phyloP scores from a whole-genome alignment of 2,113 vertebrate genomes.

The Pollimyrus isidori region DNA sequence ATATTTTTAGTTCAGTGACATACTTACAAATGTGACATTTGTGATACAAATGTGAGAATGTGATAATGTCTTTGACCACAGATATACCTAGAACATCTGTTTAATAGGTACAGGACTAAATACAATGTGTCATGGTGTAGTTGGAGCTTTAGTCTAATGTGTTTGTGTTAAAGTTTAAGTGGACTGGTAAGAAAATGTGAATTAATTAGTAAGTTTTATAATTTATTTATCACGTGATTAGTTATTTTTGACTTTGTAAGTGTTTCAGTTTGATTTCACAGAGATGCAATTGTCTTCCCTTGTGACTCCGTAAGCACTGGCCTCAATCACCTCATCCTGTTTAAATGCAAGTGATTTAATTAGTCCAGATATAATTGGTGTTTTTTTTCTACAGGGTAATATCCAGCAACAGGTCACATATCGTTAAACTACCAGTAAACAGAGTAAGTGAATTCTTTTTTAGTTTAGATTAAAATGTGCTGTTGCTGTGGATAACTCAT shows the following conservation, averaged over 20 bases:
- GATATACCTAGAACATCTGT: background rate
- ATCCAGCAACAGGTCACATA: conserved; percentile 87
- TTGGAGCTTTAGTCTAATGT: background rate
- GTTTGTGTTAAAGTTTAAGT: background rate
- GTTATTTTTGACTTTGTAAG: background rate
- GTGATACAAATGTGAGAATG: background rate
- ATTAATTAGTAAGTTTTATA: background rate
- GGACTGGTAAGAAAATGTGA: background rate
- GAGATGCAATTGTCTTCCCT: background rate
- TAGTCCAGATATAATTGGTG: background rate
- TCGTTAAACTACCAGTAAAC: conserved; percentile 80
- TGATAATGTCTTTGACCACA: background rate
- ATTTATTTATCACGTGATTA: background rate
- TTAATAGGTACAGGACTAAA: background rate
- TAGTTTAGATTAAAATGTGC: background rate
- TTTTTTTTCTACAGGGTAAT: conserved; percentile 69
- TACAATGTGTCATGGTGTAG: background rate
- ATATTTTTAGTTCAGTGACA: background rate
- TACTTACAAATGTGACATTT: background rate
- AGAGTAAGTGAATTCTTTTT: conserved; percentile 63
- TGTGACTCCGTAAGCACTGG: background rate
- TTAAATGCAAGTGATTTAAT: background rate
- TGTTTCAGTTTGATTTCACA: background rate
- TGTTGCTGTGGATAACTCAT: background rate
- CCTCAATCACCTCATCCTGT: background rate